A percentile compares a stretch with the other conserved stretches of the same genome.
Evolutionary conservation across 1,140 invertebrate genomes (phyloP).

Genomic region (Anoplolepis gracilipes): DNA sequence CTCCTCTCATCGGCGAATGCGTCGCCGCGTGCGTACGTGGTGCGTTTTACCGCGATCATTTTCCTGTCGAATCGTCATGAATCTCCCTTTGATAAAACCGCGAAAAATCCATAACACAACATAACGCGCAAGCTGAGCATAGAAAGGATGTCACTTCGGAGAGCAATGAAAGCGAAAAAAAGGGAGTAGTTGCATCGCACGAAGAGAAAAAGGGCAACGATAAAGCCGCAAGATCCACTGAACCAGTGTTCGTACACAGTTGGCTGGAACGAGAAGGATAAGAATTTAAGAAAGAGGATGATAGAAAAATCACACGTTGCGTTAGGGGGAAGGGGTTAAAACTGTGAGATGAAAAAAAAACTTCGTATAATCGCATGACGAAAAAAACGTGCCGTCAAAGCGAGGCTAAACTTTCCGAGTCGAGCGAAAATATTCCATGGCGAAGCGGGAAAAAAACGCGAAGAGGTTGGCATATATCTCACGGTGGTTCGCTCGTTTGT

Average conservation of each 20-base stretch:
- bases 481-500: background rate
- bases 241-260: conserved; percentile 35
- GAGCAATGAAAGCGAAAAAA: conserved; percentile 15
- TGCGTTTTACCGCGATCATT: conserved; percentile 37
- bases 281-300: conserved; percentile 18
- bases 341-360: conserved; percentile 25
- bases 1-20: background rate
- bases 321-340: conserved; percentile 4
- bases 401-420: conserved; percentile 5
- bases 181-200: conserved; percentile 4
- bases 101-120: background rate
- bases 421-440: conserved; percentile 11
- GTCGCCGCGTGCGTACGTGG: background rate
- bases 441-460: background rate
- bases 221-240: conserved; percentile 37
- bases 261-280: conserved; percentile 24
- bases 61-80: background rate
- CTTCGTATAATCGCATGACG: background rate
- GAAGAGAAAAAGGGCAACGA: background rate
- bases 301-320: conserved; percentile 44
- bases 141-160: conserved; percentile 3
- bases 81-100: background rate
- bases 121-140: conserved; percentile 17
- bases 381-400: conserved; percentile 10
- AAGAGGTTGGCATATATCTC: conserved; percentile 31